Evolutionary conservation across 2,113 vertebrate species (phyloP).

Genomic region (Neodon shergylaensis): DNA sequence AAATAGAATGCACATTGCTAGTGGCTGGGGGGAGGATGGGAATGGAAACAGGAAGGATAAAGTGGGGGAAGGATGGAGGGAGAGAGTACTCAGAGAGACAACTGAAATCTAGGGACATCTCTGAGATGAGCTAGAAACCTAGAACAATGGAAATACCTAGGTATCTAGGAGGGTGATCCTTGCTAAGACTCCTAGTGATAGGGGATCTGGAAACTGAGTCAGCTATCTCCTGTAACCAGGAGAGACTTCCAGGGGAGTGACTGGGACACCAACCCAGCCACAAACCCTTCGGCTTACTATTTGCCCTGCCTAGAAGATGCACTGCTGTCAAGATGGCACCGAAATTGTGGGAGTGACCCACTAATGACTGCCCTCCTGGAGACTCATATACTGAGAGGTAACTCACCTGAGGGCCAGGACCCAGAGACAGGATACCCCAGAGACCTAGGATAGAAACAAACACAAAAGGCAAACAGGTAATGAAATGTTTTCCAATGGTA

Average conservation of each 20-base stretch:
- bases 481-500: background rate
- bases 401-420: background rate
- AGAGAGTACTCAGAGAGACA: background rate
- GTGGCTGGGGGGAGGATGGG: background rate
- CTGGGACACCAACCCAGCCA: background rate
- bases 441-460: background rate
- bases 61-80: background rate
- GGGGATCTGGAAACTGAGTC: background rate
- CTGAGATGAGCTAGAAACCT: background rate
- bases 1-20: background rate
- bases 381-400: background rate
- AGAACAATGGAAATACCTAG: background rate
- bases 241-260: background rate
- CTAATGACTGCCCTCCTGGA: background rate
- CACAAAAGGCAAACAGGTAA: background rate
- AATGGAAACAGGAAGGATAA: background rate
- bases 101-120: background rate
- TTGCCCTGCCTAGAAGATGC: background rate
- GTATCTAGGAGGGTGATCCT: background rate
- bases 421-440: background rate
- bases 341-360: background rate
- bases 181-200: background rate
- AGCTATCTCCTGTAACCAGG: background rate
- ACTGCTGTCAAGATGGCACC: background rate
- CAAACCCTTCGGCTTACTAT: background rate